Evolutionary conservation across 2,797 vertebrate species (phyloP), one percentile per base, ranked within the genome.

Genomic region (Amblyopsis hoosieri): DNA sequence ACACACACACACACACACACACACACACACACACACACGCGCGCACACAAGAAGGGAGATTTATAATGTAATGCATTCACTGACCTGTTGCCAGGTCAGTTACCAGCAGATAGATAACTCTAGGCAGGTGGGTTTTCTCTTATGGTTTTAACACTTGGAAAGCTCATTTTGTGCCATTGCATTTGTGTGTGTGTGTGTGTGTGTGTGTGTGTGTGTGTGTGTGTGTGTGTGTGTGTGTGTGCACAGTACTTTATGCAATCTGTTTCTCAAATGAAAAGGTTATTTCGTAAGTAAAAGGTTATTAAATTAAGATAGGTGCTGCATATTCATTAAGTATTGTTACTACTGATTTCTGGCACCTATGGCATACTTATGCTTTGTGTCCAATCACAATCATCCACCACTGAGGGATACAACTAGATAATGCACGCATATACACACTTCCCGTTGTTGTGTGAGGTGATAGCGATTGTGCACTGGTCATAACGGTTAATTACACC

Each of bases 51-150:
- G 53, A 66, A 52, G 10, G 9, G 14, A 77, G 79, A 87, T 85
- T 80, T 80, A 85, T 67, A 58, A 70, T 57, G 46, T 67, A 58
- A 67, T 57, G 46, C 14, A 13, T 84, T 84, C 80, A 83, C 72
- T 76, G 84, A 85, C 76, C 84, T 78, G 58, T 62, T 72, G 66
- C 74, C 72, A 72, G 74, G 84, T 87, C 79, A 65, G 74, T 87
- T 78, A 81, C 59, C 62, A 58, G 66, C 71, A 77, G 76, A 85
- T 82, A 29, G 23, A 29, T 29, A 29, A 29, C 23, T 29, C 23
- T 68, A 80, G 77, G 69, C 81, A 85, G 84, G 81, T 86, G 86
- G 86, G 63, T 68, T 86, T 63, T 48, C 69, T 90, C 74, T 74
- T 31, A 17, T 71, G 62, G 7, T 64, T 74, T 67, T 47, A 47